Evolutionary conservation across 1,140 invertebrate species (phyloP), one percentile per base, ranked within the genome.

Genomic region (Nomia melanderi): DNA sequence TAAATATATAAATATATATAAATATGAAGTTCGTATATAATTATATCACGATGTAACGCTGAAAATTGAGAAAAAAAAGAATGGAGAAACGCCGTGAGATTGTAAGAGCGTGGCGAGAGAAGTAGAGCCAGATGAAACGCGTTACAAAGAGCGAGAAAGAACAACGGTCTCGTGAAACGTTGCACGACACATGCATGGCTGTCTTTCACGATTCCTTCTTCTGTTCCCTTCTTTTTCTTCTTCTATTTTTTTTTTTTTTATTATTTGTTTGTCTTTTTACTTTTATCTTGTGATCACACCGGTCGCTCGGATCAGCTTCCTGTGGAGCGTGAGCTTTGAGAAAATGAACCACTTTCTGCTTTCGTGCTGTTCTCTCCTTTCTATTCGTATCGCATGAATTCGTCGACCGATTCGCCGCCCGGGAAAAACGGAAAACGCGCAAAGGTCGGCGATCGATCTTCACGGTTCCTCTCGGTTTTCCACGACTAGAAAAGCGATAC

Each of bases 41-140:
- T 66, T 77, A 73, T 73, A 50, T 62, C 70, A 80, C 12, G 39
- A 72, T 80, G 66, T 81, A 71, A 81, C 53, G 54, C 67, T 65
- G 47, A 50, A n/a, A 33, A 66, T 11, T 27, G 27, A 63, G 9
- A 33, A 6, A 20, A 25, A 2, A 62, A 33, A 33, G 14, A 36
- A 14, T 11, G 14, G 25, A n/a, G 1, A 33, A 54, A 66, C 36
- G 27, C 31, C 47, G 56, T 12, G 14, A 47, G 62, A 66, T 66
- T 44, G n/a, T 33, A 64, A n/a, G 25, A 29, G 31, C 27, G 39
- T 50, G 53, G 29, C 33, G 39, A 53, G 50, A 74, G 63, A 66
- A 66, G 50, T 25, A 14, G 1, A 69, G 29, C 63, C 33, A 44
- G 41, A 14, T 12, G 3, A 75, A 20, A 59, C 9, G 53, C 65